Evolutionary conservation across 2,888 invertebrate genomes (phyloP).

Genomic region (Drosophila austrosaltans): DNA sequence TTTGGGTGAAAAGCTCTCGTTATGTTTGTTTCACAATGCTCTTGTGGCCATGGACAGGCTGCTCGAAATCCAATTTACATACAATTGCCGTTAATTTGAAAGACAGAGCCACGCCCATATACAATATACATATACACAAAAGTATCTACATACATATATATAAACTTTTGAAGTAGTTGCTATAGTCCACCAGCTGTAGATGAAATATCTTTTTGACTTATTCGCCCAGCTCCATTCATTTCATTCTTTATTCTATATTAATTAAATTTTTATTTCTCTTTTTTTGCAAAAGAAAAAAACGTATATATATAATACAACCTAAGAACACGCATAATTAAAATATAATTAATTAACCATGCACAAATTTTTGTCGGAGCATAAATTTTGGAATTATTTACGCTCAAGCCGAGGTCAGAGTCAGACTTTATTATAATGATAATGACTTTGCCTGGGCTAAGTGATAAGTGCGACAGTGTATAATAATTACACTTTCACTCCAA

Average conservation of each 20-base stretch:
- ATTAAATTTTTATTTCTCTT: slow-evolving; percentile 7
- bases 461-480: slow-evolving; percentile 82
- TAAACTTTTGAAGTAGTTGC: slow-evolving; percentile 10
- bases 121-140: slow-evolving; percentile 16
- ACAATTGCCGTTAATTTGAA: slow-evolving; percentile 69
- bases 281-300: slow-evolving; percentile 11
- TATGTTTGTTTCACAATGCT: slow-evolving; percentile 47
- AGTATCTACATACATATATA: slow-evolving; percentile 22
- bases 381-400: slow-evolving; percentile 83
- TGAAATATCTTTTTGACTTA: slow-evolving; percentile 4
- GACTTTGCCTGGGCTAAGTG: slow-evolving; percentile 80
- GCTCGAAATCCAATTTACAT: slow-evolving; percentile 64
- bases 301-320: slow-evolving; percentile 31
- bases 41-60: slow-evolving; percentile 51
- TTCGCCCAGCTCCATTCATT: neutral
- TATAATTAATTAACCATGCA: slow-evolving; percentile 76
- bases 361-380: slow-evolving; percentile 82
- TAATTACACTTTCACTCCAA: slow-evolving; percentile 43
- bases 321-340: slow-evolving; percentile 65
- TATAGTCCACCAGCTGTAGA: slow-evolving; percentile 3
- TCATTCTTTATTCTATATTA: neutral
- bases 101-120: slow-evolving; percentile 30
- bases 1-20: slow-evolving; percentile 21
- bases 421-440: slow-evolving; percentile 52
- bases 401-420: slow-evolving; percentile 73